phyloP scores from a whole-genome alignment of 1,140 invertebrate species.

The Cyclargus thomasi region DNA sequence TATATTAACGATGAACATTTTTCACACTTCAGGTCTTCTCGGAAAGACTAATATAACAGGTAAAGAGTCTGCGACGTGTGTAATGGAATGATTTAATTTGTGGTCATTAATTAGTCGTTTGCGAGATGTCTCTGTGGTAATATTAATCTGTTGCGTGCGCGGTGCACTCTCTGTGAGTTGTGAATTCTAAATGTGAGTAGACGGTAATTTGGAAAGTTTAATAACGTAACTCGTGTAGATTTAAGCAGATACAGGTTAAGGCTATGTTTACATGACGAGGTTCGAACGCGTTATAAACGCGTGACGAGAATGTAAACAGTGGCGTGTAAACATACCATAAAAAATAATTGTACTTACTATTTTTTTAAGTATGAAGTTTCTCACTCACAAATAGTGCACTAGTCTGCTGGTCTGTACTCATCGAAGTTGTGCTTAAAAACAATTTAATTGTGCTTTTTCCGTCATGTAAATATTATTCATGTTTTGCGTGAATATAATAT shows the following conservation, averaged over 20 bases:
- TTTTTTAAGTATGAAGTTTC: neutral
- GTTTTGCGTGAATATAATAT: too few relatives aligned
- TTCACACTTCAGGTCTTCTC: constrained; percentile 76
- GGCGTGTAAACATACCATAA: too few relatives aligned
- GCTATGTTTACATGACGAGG: neutral
- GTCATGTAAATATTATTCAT: too few relatives aligned
- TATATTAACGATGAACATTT: constrained; percentile 72
- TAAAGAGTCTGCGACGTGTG: constrained; percentile 57
- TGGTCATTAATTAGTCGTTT: constrained; percentile 26
- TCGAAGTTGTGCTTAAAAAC: neutral
- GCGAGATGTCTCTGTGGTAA: constrained; percentile 24
- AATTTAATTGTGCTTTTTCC: neutral
- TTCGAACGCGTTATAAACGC: neutral
- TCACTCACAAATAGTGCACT: neutral
- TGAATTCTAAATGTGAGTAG: neutral
- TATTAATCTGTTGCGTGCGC: constrained; percentile 12
- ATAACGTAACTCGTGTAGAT: neutral
- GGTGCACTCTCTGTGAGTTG: neutral
- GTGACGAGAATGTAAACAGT: neutral
- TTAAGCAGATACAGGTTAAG: constrained; percentile 1
- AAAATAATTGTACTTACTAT: too few relatives aligned
- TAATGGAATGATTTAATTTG: constrained; percentile 58
- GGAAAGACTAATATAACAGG: constrained; percentile 76
- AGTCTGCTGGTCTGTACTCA: neutral
- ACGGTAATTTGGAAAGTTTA: neutral